A percentile compares a stretch with the other conserved stretches of the same genome.
These are phyloP conservation scores for Tragelaphus buxtoni DNA, from an alignment of 2,113 vertebrate species.

Conservation along the genomic window DNA sequence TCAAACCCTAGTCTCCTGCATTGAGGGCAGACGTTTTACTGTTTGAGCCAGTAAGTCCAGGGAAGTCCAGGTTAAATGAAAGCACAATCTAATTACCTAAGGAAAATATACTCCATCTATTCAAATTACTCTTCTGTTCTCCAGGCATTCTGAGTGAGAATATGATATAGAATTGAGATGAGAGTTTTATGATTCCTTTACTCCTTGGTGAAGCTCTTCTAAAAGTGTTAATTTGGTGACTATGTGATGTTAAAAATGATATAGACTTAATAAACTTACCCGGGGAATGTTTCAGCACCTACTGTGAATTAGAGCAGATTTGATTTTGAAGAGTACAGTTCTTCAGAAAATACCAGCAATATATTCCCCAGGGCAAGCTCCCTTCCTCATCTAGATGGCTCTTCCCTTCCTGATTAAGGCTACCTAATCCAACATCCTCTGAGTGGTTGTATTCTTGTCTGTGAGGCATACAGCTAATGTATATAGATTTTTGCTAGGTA, in stretches of 20 bases:
- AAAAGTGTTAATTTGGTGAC: neutral
- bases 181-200: neutral
- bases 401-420: neutral
- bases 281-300: neutral
- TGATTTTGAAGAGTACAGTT: neutral
- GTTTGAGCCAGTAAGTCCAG: neutral
- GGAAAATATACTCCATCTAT: conserved; percentile 4
- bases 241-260: neutral
- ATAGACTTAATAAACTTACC: neutral
- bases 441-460: neutral
- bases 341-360: neutral
- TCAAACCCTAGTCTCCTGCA: neutral
- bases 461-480: neutral
- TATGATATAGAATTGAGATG: neutral
- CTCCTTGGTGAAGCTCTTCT: neutral
- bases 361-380: neutral
- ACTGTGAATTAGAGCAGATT: neutral
- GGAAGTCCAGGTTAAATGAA: conserved; percentile 6
- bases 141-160: neutral
- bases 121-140: neutral
- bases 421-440: neutral
- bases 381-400: neutral
- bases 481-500: neutral
- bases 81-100: neutral
- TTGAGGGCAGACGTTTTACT: neutral